These are phyloP conservation scores for Elaphurus davidianus DNA, from an alignment of 2,113 vertebrate genomes.

Conservation along the genomic window DNA sequence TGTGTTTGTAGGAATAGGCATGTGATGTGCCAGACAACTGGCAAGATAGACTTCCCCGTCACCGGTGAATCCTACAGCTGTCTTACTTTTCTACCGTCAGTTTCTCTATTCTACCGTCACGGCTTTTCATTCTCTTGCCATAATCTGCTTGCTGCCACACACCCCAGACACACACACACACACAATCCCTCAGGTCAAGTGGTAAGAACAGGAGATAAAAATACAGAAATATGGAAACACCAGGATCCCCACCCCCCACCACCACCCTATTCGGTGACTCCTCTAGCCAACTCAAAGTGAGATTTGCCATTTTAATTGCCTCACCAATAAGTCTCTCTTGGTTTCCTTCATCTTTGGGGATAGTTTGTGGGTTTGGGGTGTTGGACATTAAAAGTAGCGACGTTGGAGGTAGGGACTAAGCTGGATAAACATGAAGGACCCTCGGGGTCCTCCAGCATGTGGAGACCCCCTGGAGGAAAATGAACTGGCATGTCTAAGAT, in stretches of 20 bases:
- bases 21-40: not conserved
- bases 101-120: not conserved
- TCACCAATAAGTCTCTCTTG: conserved; percentile 38
- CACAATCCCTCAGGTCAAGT: not conserved
- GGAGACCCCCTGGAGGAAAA: conserved; percentile 72
- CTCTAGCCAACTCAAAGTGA: conserved; percentile 21
- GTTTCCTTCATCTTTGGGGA: conserved; percentile 57
- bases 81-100: not conserved
- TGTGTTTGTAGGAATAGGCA: not conserved
- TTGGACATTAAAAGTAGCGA: conserved; percentile 65
- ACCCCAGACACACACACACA: not conserved
- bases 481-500: conserved; percentile 60
- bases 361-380: conserved; percentile 57
- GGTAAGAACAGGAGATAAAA: not conserved
- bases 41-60: not conserved
- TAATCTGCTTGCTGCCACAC: not conserved
- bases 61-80: not conserved
- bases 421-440: conserved; percentile 75
- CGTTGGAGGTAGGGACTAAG: conserved; percentile 72
- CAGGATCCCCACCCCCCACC: not conserved
- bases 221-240: not conserved
- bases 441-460: conserved; percentile 65
- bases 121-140: not conserved
- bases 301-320: conserved; percentile 68
- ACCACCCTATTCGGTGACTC: not conserved